Base-by-base conservation (phyloP, 2,113 vertebrate genomes). In the Otis tarda region DNA sequence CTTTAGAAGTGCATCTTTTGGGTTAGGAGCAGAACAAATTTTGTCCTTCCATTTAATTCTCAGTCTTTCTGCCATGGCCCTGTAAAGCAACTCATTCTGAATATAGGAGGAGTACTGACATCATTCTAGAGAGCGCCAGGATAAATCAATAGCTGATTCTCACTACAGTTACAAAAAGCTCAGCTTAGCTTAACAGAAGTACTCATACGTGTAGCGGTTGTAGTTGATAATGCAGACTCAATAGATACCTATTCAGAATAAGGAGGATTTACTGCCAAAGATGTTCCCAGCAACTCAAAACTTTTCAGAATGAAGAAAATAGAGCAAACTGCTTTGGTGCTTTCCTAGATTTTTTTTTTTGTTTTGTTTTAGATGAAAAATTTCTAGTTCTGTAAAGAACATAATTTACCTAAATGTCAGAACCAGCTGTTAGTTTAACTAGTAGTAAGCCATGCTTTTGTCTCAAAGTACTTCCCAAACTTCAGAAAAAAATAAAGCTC, bases 1-100 rank as follows among this genome's bases (percentile, higher is more conserved):
- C 4, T 7, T 24, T 21, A 18, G 4, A 78, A 75, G 22, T 0
- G 1, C 6, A 81, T 12, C 12, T 64, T 83, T 5, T 7, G 4
- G 5, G 11, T 45, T 7, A 86, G 10, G 57, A 88, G n/a, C 3
- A 25, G 20, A 78, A 83, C n/a, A 70, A n/a, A 9, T 33, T 35
- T 39, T 16, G 25, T 60, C 39, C 14, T 41, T 45, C 4, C 4
- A 4, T 47, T 33, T n/a, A 67, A 10, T 37, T 67, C 14, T 81
- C 35, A 41, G 23, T 14, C 7, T 11, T 91, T 73, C 73, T 27
- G 4, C 20, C 49, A 11, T 1, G 3, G 41, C 17, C 15, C 59
- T 69, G 65, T 7, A 83, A 69, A 77, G 28, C 10, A 90, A 57
- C 4, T 55, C 39, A 79, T 39, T 76, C 21, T 10, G 12, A 65